phyloP scores from a whole-genome alignment of 2,797 vertebrate species.

The Cynopterus sphinx region DNA sequence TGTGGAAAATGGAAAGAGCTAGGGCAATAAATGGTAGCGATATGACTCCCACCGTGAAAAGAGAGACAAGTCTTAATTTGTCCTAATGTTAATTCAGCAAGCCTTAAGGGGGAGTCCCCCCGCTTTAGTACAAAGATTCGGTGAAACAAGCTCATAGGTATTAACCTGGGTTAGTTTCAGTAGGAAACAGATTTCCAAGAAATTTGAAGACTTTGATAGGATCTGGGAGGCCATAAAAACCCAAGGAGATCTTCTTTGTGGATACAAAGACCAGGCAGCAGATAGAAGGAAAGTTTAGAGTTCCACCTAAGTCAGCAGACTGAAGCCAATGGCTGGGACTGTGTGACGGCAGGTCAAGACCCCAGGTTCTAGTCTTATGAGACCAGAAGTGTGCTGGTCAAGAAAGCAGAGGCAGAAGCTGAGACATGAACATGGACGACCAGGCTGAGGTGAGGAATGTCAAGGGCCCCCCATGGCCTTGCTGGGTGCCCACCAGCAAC shows the following conservation, averaged over 20 bases:
- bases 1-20: background rate
- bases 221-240: background rate
- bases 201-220: background rate
- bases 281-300: background rate
- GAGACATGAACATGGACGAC: background rate
- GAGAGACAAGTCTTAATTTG: background rate
- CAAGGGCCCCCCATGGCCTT: background rate
- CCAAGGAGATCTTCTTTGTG: background rate
- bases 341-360: background rate
- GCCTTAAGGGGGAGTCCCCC: background rate
- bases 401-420: background rate
- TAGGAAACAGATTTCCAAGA: background rate
- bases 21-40: background rate
- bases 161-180: background rate
- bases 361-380: background rate
- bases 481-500: background rate
- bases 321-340: background rate
- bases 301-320: background rate
- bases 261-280: background rate
- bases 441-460: background rate
- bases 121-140: background rate
- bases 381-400: background rate
- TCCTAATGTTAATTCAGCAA: background rate
- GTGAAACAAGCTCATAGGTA: background rate
- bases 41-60: background rate